phyloP scores from a whole-genome alignment of 1,140 invertebrate species.

The Drosophila ambigua region DNA sequence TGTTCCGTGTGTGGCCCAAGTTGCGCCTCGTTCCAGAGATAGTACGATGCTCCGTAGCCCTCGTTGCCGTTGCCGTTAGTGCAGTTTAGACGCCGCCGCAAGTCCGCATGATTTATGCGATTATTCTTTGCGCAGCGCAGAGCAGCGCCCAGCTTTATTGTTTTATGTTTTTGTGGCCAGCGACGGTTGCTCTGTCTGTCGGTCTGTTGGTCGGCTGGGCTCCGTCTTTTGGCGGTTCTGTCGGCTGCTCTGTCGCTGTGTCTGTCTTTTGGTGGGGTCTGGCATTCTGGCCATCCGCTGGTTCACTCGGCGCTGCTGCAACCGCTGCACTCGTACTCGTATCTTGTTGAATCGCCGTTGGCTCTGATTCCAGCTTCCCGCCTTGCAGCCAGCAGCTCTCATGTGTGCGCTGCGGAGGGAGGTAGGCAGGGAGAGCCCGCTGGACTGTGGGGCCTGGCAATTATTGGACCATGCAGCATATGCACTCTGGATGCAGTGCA shows the following conservation, averaged over 20 bases:
- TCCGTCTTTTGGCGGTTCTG: slow-evolving; percentile 19
- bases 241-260: slow-evolving; percentile 7
- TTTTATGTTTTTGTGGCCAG: slow-evolving; percentile 77
- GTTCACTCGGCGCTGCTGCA: slow-evolving; percentile 19
- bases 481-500: slow-evolving; percentile 60
- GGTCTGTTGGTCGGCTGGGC: slow-evolving; percentile 6
- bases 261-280: slow-evolving; percentile 16
- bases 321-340: slow-evolving; percentile 24
- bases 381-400: slow-evolving; percentile 46
- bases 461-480: slow-evolving; percentile 67
- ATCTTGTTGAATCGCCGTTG: slow-evolving; percentile 60
- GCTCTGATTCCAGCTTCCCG: slow-evolving; percentile 56
- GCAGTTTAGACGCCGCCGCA: slow-evolving; percentile 72
- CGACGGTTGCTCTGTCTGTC: slow-evolving; percentile 20
- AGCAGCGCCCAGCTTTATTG: slow-evolving; percentile 78
- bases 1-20: slow-evolving; percentile 21
- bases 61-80: slow-evolving; percentile 56
- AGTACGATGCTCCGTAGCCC: slow-evolving; percentile 2
- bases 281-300: slow-evolving; percentile 37
- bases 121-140: slow-evolving; percentile 72
- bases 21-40: slow-evolving; percentile 6
- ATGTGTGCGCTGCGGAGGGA: slow-evolving; percentile 22
- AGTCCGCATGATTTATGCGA: slow-evolving; percentile 81
- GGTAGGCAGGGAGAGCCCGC: not conserved
- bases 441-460: slow-evolving; percentile 29